Base-by-base conservation (phyloP, 1,140 invertebrate genomes). In the Tachypleus tridentatus region DNA sequence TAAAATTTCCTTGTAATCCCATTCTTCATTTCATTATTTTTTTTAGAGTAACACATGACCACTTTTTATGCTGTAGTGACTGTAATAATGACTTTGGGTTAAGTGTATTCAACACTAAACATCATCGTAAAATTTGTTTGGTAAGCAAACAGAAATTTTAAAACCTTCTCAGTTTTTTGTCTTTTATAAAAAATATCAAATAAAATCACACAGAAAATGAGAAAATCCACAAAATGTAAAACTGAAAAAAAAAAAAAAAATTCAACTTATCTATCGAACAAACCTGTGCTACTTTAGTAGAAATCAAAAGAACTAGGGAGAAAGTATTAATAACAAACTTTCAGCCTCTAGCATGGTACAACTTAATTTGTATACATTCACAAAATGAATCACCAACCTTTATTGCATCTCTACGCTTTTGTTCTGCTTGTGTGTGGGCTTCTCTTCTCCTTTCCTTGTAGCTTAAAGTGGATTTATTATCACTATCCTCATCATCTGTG, bases 341-440 rank as follows among this genome's bases (percentile, higher is more conserved):
- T 4, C 8, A 56, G 8, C 4, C 53, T 4, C 53, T 56, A 56
- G 53, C 8, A 58, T 47, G 7, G 49, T 9, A 11, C 3, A 59
- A 29, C 3, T 59, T 29, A 59, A 11, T 8, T 7, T 29, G 11
- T n/a, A 59, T 29, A 59, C 47, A 59, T 29, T 29, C 29, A 29
- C 29, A 29, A 29, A 29, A 29, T 29, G 29, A 47, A 50, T 53
- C 49, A 62, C 49, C 64, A 65, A 79, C 77, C 71, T 97, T 97
- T 64, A 98, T 97, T 3, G 93, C 93, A 83, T 98, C 93, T 74
- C 94, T 82, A 68, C 95, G 81, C 77, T 97, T 98, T 77, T 98
- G 94, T 77, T 98, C 95, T 4, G 95, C 95, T 77, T 95, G 91
- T 0, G 94, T 98, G 75, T 98, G 94, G 5, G 94, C 94, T 77